Base-by-base conservation (phyloP, 53 echinoderm and acorn worm genomes). In the Stichopus horrens region DNA sequence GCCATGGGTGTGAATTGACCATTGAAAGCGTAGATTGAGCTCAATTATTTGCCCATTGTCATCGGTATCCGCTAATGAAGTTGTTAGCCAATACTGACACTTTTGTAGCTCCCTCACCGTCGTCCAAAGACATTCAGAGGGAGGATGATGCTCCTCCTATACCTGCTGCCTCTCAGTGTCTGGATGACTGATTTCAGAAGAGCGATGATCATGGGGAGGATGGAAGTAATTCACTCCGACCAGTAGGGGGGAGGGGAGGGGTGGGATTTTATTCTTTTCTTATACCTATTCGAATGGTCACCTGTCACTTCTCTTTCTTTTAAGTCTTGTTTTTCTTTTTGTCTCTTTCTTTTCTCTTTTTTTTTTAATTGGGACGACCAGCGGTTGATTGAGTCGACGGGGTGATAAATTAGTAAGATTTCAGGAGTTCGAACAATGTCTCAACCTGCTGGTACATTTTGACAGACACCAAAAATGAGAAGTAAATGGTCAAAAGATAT, bases 31-130 rank as follows among this genome's bases (percentile, higher is more conserved):
- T 55, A 54, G 79, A 79, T 79, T 79, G 55, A 52, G 52, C 52
- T 79, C 79, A 79, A 79, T 79, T 79, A 79, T 79, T 79, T 55
- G 53, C 79, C 55, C 54, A 79, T 79, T 55, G 79, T 79, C 54
- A 16, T 19, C 54, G n/a, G 52, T 11, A 79, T 52, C 11, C 5
- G 19, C 79, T 79, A 79, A 79, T 79, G 79, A 79, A 79, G 79
- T 79, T 79, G 79, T 79, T 79, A 55, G 79, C 53, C 7, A 5
- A 52, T 79, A 54, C 79, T 79, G 79, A 79, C 79, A 79, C 79
- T 55, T 79, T 54, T 79, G 53, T 10, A 37, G 37, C 37, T 37
- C 37, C 37, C 37, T 37, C 37, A 63, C 63, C 63, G 2, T 37
- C 16, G 63, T 63, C 16, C 63, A 63, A 63, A 63, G 16, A 7